Evolutionary conservation across 2,888 invertebrate genomes (phyloP), one percentile per base, ranked within the genome.

Genomic region (Dryomyza anilis): DNA sequence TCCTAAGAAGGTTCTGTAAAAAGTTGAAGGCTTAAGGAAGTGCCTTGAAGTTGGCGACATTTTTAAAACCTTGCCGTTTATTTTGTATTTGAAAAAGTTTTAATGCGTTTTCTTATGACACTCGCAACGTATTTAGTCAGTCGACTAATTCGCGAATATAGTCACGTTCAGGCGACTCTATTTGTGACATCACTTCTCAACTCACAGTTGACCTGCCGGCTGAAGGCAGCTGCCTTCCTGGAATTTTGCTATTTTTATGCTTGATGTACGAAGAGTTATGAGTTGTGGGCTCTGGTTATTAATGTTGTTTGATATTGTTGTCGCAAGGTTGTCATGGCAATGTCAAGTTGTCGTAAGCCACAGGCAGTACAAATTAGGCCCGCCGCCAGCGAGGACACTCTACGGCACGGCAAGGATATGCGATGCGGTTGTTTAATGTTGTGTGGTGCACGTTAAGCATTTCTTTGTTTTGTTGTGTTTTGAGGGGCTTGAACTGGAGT

Each of bases 201-300:
- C n/a, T n/a, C n/a, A n/a, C n/a, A n/a, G n/a, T n/a, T n/a, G n/a
- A n/a, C n/a, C n/a, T n/a, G n/a, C n/a, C n/a, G n/a, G n/a, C n/a
- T n/a, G n/a, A n/a, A n/a, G n/a, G n/a, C n/a, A n/a, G n/a, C n/a
- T n/a, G n/a, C n/a, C n/a, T n/a, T n/a, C n/a, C n/a, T n/a, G n/a
- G n/a, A 58, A 58, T 45, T 39, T 25, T 14, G 25, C 58, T 16
- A 58, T 45, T 58, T 58, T 43, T 27, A 46, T 29, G 58, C 45
- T 45, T 58, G 58, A 45, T 45, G 45, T n/a, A 39, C n/a, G 39
- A 43, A 50, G 50, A 50, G 23, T 50, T 50, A 50, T 50, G 27
- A 19, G 25, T 50, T 50, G 50, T 56, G 19, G 21, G 19, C 2
- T 23, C n/a, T n/a, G n/a, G n/a, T n/a, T n/a, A n/a, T n/a, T n/a